Evolutionary conservation across 2,888 invertebrate genomes (phyloP).

Genomic region (Nipponacmea schrenckii): DNA sequence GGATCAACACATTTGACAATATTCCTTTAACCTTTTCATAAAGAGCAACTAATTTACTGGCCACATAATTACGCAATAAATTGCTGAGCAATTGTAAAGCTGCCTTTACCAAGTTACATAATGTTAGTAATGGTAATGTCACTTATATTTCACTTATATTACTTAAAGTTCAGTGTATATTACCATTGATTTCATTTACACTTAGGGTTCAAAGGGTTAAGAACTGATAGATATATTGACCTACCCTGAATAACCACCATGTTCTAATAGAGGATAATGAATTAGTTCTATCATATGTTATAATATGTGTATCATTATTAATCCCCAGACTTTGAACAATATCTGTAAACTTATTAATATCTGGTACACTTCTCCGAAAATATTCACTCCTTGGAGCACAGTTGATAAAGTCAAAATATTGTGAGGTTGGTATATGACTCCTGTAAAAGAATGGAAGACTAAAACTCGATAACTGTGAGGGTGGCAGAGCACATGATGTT

Average conservation of each 20-base stretch:
- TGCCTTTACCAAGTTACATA: not conserved
- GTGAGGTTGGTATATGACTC: conserved; percentile 47
- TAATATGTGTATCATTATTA: conserved; percentile 44
- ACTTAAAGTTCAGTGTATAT: too few relatives aligned
- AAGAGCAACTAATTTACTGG: too few relatives aligned
- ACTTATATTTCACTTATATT: not conserved
- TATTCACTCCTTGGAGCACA: conserved; percentile 36
- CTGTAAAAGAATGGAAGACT: conserved; percentile 29
- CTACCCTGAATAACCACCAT: conserved; percentile 56
- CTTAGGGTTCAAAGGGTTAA: too few relatives aligned
- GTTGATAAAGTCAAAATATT: conserved; percentile 44
- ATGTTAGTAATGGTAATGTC: not conserved
- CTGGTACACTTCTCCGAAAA: conserved; percentile 32
- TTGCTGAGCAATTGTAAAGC: not conserved
- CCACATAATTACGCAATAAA: too few relatives aligned
- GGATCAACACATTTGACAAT: not conserved
- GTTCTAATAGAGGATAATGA: conserved; percentile 42
- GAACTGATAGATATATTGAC: not conserved
- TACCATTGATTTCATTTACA: too few relatives aligned
- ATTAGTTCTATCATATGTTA: conserved; percentile 49
- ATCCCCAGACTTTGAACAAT: conserved; percentile 47
- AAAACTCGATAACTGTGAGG: not conserved
- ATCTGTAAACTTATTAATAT: conserved; percentile 45
- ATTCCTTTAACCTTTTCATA: too few relatives aligned
- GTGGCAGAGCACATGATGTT: too few relatives aligned